phyloP scores from a whole-genome alignment of 2,888 invertebrate genomes.

The Micropterix aruncella region DNA sequence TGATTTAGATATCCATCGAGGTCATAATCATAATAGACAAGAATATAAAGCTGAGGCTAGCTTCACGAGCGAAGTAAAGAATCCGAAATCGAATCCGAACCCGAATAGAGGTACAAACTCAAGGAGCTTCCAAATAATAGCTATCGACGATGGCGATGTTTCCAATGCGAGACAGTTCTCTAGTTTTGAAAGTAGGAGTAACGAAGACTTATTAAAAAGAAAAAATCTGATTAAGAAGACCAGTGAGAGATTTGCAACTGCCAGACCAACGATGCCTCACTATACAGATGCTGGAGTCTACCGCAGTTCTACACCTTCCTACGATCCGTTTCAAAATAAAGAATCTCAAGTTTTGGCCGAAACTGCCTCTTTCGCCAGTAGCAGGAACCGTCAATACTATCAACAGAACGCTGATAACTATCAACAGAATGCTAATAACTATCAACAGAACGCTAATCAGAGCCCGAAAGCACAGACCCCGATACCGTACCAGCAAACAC shows the following conservation, averaged over 20 bases:
- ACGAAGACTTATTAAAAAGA: slow-evolving; percentile 24
- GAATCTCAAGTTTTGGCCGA: slow-evolving; percentile 65
- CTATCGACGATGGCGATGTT: slow-evolving; percentile 17
- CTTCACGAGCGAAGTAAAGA: slow-evolving; percentile 12
- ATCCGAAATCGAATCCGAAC: slow-evolving; percentile 14
- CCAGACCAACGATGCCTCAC: slow-evolving; percentile 22
- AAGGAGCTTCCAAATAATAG: slow-evolving; percentile 25
- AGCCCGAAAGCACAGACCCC: slow-evolving; percentile 26
- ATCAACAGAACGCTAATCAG: slow-evolving; percentile 28
- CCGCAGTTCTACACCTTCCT: slow-evolving; percentile 22
- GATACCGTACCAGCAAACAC: slow-evolving; percentile 19
- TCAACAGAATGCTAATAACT: slow-evolving; percentile 23
- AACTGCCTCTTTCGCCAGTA: slow-evolving; percentile 58
- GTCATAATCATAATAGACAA: slow-evolving; percentile 8
- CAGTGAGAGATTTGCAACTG: slow-evolving; percentile 24
- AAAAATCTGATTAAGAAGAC: slow-evolving; percentile 30
- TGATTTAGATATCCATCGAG: slow-evolving; percentile 5
- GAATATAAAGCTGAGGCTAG: slow-evolving; percentile 11
- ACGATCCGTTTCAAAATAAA: slow-evolving; percentile 28
- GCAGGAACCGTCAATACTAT: slow-evolving; percentile 12
- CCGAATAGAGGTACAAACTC: slow-evolving; percentile 21
- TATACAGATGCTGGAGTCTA: slow-evolving; percentile 25
- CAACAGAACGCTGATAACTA: slow-evolving; percentile 24
- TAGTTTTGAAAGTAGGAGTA: slow-evolving; percentile 7
- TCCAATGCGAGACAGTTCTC: slow-evolving; percentile 10